Evolutionary conservation across 2,113 vertebrate genomes (phyloP), one percentile per base, ranked within the genome.

Genomic region (Athene noctua): DNA sequence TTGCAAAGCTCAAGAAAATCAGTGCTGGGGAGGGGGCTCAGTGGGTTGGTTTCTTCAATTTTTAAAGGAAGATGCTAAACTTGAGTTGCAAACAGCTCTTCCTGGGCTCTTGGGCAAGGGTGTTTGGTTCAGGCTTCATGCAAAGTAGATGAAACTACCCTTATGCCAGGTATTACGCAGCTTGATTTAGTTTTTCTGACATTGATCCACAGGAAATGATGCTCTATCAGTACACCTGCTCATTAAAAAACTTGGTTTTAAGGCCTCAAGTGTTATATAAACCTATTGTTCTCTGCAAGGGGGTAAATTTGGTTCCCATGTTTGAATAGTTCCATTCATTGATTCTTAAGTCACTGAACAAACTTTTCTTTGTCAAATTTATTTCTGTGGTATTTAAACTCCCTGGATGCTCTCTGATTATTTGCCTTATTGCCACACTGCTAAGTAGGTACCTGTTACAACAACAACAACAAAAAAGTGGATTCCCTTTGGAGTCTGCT

Each of bases 401-500:
- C 91, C 84, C 89, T 88, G 79, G 71, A 66, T 92, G 52, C 52
- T 85, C 57, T 74, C 84, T 88, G 81, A 73, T 86, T 86, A 85
- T 94, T 97, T 95, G 42, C 36, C 87, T 86, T 70, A 46, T 82
- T 46, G 13, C 68, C 59, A 88, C 81, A 18, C 78, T 55, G 10
- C 70, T 81, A 93, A 72, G 10, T n/a, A 80, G 70, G 70, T 79
- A 75, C 83, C 80, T 96, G 87, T 96, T 97, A 91, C 77, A 91
- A 95, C 94, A 94, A 66, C 17, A 84, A 85, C 94, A 87, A 66
- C 67, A 85, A 94, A 87, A 66, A 71, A 58, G 18, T 85, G 49
- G 74, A 94, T 92, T 97, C 95, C 93, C 94, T 95, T 94, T 96
- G 94, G 95, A 97, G 93, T 94, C 91, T 95, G 94, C 95, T 93